Base-by-base conservation (phyloP, 2,113 vertebrate species). In the Cebidichthys violaceus region DNA sequence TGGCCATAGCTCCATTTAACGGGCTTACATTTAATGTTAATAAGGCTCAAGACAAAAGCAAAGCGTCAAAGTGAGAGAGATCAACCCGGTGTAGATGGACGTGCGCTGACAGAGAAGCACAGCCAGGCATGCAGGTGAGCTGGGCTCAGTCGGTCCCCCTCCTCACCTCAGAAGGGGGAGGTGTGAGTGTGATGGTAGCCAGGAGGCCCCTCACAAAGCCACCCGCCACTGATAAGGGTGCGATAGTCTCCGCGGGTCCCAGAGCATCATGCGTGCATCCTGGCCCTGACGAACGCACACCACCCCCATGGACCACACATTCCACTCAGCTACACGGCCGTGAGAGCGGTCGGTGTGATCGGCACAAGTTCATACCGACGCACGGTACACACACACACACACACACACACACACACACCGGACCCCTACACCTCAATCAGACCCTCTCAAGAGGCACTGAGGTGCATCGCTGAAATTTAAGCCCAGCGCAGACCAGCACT, bases 281-380 rank as follows among this genome's bases (percentile, higher is more conserved):
- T 90, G 89, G 86, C 87, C 79, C 84, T 27, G 45, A 88, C 83
- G 75, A 90, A 90, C 79, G 17, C 75, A 85, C 61, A 87, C 93
- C 61, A 87, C 93, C 95, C 90, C 43, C 92, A 95, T 95, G 72
- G 64, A 82, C 29, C 70, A 82, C 75, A 90, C 93, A 95, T 95
- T 95, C 94, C 93, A 84, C 84, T 80, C 62, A 82, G 86, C 87
- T 90, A 94, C 88, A 89, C 88, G 92, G 86, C 92, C 93, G 47
- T 94, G 88, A 93, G 87, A 89, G 91, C 75, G 66, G 70, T 81
- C 37, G 67, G 76, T 84, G 85, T 73, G 86, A 87, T 88, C 45
- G 0, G 72, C 77, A 82, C 1, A 75, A 84, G n/a, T 66, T 79
- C 77, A 71, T 24, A 80, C 69, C 67, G n/a, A n/a, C n/a, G n/a